These are phyloP conservation scores for Grus americana DNA, from an alignment of 2,113 vertebrate species.

Conservation along the genomic window DNA sequence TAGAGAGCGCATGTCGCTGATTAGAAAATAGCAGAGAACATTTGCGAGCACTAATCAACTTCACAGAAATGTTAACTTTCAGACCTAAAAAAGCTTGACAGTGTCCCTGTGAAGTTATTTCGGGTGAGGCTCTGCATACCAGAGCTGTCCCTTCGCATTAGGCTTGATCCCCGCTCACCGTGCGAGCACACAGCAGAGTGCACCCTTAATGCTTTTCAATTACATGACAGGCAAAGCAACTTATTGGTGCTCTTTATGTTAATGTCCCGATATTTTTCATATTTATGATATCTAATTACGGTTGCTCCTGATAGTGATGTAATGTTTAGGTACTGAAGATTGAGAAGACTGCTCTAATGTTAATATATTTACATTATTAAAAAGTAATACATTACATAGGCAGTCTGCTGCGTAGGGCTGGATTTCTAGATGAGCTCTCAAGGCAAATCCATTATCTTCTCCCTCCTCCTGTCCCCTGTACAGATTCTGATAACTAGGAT, in stretches of 20 bases:
- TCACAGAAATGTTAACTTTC: constrained; percentile 28
- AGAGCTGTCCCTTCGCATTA: constrained; percentile 43
- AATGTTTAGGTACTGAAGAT: constrained; percentile 61
- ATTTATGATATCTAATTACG: constrained; percentile 72
- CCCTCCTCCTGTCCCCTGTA: constrained; percentile 26
- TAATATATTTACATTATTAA: constrained; percentile 75
- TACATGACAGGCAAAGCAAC: constrained; percentile 60
- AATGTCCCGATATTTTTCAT: constrained; percentile 66
- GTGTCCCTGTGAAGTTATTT: constrained; percentile 51
- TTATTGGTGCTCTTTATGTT: constrained; percentile 39
- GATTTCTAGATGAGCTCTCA: constrained; percentile 58
- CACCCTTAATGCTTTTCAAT: constrained; percentile 53
- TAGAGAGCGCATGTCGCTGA: constrained; percentile 2
- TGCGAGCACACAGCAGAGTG: not conserved
- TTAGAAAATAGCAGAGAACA: constrained; percentile 29
- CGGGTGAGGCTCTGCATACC: constrained; percentile 27
- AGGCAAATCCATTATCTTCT: constrained; percentile 68
- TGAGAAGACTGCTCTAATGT: constrained; percentile 58
- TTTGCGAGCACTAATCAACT: constrained; percentile 21
- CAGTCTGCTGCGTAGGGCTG: constrained; percentile 17
- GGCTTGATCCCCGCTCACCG: constrained; percentile 6
- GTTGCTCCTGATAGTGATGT: constrained; percentile 59
- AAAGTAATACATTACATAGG: constrained; percentile 59
- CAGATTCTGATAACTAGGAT: constrained; percentile 56
- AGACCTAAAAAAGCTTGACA: constrained; percentile 33